Conservation (phyloP, 2,113 vertebrate species). For the Semnornis frantzii region DNA sequence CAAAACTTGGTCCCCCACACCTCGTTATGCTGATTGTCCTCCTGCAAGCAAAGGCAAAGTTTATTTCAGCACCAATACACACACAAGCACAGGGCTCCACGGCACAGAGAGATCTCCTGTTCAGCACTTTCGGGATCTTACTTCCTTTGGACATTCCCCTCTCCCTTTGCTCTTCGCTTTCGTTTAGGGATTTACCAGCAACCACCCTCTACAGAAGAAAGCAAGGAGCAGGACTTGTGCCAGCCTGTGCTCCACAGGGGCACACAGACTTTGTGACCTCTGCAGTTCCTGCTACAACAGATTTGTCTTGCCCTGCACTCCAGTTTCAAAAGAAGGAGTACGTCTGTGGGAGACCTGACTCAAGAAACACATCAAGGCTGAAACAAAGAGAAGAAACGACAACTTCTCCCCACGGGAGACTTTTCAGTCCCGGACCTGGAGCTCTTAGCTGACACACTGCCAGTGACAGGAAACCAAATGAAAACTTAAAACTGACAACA, state of each 20-base stretch:
- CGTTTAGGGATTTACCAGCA: conserved; percentile 26
- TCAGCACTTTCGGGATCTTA: not conserved
- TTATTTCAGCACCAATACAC: conserved; percentile 24
- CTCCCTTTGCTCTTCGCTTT: conserved; percentile 22
- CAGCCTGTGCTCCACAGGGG: not conserved
- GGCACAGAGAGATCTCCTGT: not conserved
- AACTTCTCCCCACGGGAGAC: not conserved
- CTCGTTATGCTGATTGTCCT: conserved; percentile 47
- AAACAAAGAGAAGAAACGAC: conserved; percentile 61
- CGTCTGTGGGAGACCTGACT: conserved; percentile 6
- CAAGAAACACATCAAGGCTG: conserved; percentile 32
- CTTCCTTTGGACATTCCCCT: conserved; percentile 6
- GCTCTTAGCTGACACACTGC: conserved; percentile 16
- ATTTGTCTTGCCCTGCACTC: not conserved
- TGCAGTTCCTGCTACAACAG: conserved; percentile 9
- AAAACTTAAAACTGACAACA: not conserved
- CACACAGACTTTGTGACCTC: not conserved
- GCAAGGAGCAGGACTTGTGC: conserved; percentile 3
- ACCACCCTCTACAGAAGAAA: conserved; percentile 6
- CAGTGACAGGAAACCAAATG: conserved; percentile 33
- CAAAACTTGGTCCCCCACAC: conserved; percentile 16
- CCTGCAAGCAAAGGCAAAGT: conserved; percentile 52
- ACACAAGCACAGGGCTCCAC: not conserved
- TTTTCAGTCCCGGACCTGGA: not conserved
- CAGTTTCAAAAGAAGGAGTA: conserved; percentile 30